A percentile compares a stretch with the other conserved stretches of the same genome.
phyloP scores from a whole-genome alignment of 2,113 vertebrate genomes.

The Epinephelus fuscoguttatus region DNA sequence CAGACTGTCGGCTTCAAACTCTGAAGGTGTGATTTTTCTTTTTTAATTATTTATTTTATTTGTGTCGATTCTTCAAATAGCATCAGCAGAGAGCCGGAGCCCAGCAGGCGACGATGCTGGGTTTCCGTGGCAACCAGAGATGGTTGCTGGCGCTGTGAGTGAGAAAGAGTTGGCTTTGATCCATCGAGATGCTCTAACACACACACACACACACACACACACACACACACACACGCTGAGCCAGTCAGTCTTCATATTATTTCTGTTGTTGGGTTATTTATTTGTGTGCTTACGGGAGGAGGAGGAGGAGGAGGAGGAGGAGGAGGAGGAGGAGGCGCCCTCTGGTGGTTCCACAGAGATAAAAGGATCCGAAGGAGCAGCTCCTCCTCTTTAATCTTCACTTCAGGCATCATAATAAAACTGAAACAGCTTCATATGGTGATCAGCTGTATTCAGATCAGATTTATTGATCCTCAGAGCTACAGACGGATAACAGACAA shows the following conservation, averaged over 20 bases:
- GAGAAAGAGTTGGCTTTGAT: slow-evolving; percentile 62
- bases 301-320: neutral
- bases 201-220: slow-evolving; percentile 20
- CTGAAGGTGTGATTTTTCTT: slow-evolving; percentile 30
- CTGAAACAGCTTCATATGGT: too few species aligned
- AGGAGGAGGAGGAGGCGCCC: too few species aligned
- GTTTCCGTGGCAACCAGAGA: slow-evolving; percentile 77
- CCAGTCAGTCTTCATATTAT: neutral
- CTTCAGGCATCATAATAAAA: too few species aligned
- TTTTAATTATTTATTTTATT: slow-evolving; percentile 6
- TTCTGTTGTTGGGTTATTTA: neutral
- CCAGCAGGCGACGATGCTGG: slow-evolving; percentile 64
- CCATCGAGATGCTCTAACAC: slow-evolving; percentile 44
- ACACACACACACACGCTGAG: neutral
- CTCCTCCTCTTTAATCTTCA: too few species aligned
- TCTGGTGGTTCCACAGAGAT: too few species aligned
- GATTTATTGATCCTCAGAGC: too few species aligned
- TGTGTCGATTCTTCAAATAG: slow-evolving; percentile 64
- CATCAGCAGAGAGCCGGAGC: slow-evolving; percentile 41
- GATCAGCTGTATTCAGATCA: too few species aligned
- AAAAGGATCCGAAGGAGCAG: too few species aligned
- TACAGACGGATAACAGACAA: too few species aligned
- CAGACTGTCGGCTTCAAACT: neutral
- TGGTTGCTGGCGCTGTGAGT: slow-evolving; percentile 52
- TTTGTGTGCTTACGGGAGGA: neutral